Evolutionary conservation across 1,140 invertebrate species (phyloP), one percentile per base, ranked within the genome.

Genomic region (Lordiphosa mommai): DNA sequence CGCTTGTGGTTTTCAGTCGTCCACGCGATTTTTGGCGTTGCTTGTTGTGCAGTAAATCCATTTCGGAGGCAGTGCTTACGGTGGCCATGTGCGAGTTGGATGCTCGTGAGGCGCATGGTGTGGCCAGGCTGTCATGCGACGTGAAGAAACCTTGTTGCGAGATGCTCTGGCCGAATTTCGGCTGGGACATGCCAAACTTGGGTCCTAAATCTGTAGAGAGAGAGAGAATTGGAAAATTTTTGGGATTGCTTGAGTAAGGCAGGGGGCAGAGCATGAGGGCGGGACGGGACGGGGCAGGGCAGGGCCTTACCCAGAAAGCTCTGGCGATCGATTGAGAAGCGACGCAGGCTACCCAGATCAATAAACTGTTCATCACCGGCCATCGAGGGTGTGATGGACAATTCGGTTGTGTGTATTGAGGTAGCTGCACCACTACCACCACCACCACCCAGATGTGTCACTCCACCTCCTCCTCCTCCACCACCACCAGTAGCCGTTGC

Each of bases 121-220:
- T 88, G 71, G 74, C 93, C 55, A 93, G 91, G 74, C 94, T 91
- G 65, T 94, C 94, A 76, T 95, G 94, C 60, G 93, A 91, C 59
- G 93, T 92, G 46, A 92, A 92, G 89, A 93, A 93, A 89, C 88
- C 88, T 89, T 90, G 90, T 68, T 90, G 90, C 68, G 91, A 90
- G 73, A 91, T 91, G 55, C 88, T 89, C 58, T 90, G 89, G 56
- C 89, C 88, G 51, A 92, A 88, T 82, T 88, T 89, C 38, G 88
- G 82, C 80, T 90, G 90, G 77, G 90, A 89, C 90, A 91, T 92
- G 67, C 92, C 92, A 86, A 94, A 90, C 82, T 92, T 92, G 79
- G 91, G 93, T 57, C 92, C 93, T 60, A 94, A 89, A 88, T 95
- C n/a, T n/a, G n/a, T 14, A 10, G 23, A 38, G 3, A 32, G 20